Conservation (phyloP, 2,888 invertebrate genomes). For the Balanococcus diminutus region DNA sequence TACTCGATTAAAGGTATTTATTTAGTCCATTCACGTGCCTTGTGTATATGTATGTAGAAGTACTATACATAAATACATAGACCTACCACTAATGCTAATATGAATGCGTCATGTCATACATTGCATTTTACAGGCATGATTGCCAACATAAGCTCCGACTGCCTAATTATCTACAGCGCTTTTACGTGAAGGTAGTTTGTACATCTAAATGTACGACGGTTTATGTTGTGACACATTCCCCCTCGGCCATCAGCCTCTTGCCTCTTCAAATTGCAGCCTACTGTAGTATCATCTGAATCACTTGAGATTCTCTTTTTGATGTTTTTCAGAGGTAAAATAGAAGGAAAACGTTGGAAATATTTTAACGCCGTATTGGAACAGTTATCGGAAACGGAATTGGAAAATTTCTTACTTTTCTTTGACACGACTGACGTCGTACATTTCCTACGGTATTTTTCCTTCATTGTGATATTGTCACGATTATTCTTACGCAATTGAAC, state of each 20-base stretch:
- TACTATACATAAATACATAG: no score
- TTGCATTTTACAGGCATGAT: background rate
- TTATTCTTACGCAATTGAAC: background rate
- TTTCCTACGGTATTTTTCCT: background rate
- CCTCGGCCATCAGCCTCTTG: background rate
- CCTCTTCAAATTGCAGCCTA: background rate
- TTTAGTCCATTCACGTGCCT: background rate
- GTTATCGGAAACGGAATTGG: conserved; percentile 7
- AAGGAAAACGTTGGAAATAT: background rate
- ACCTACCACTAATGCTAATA: conserved; percentile 17
- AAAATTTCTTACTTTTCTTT: conserved; percentile 23
- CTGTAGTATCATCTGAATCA: no score
- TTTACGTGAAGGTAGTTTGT: background rate
- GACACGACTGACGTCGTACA: background rate
- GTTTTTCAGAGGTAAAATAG: background rate
- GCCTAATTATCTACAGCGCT: conserved; percentile 9
- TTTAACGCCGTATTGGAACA: background rate
- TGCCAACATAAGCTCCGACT: conserved; percentile 19
- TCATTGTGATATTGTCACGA: background rate
- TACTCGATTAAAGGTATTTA: conserved; percentile 20
- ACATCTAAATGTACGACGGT: background rate
- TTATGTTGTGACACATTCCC: background rate
- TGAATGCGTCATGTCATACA: conserved; percentile 23
- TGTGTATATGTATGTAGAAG: no score
- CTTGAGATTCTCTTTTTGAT: conserved; percentile 1